Evolutionary conservation across 2,113 vertebrate species (phyloP).

Genomic region (Manacus vitellinus): DNA sequence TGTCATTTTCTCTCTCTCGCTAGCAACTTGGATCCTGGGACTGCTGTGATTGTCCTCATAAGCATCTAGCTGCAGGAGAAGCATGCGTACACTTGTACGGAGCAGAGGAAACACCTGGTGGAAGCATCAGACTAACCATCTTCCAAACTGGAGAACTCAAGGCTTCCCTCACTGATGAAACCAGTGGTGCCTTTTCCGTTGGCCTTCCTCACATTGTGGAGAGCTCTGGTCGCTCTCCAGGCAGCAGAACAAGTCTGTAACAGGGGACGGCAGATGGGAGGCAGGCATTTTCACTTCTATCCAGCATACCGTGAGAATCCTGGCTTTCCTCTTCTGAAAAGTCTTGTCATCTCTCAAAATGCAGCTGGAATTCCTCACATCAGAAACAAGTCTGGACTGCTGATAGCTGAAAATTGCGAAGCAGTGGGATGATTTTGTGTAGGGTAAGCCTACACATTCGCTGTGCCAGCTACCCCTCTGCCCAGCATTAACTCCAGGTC

Average conservation of each 20-base stretch:
- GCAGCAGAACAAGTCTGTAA: background rate
- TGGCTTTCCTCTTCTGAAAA: constrained; percentile 8
- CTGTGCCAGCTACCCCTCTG: background rate
- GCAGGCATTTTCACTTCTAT: constrained; percentile 22
- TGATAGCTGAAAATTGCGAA: constrained; percentile 20
- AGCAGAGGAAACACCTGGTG: background rate
- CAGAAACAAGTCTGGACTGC: background rate
- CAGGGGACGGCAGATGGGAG: background rate
- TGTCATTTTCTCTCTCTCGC: background rate
- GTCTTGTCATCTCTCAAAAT: constrained; percentile 28
- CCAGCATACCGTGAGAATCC: background rate
- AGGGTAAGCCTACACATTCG: background rate
- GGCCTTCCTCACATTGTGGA: background rate
- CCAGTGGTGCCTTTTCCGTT: background rate
- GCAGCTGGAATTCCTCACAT: constrained; percentile 32
- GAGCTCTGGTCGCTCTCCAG: background rate
- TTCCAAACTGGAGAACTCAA: background rate
- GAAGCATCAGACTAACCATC: background rate
- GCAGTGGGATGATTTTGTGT: background rate
- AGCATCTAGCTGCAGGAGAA: background rate
- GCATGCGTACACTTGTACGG: rapidly evolving
- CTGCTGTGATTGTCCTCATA: background rate
- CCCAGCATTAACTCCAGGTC: background rate
- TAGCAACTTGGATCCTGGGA: background rate
- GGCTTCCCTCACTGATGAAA: background rate